Percentiles rank a stretch among this genome's conserved stretches.
Evolutionary conservation across 1,140 invertebrate genomes (phyloP).

Genomic region (Atopsyche davidsoni): DNA sequence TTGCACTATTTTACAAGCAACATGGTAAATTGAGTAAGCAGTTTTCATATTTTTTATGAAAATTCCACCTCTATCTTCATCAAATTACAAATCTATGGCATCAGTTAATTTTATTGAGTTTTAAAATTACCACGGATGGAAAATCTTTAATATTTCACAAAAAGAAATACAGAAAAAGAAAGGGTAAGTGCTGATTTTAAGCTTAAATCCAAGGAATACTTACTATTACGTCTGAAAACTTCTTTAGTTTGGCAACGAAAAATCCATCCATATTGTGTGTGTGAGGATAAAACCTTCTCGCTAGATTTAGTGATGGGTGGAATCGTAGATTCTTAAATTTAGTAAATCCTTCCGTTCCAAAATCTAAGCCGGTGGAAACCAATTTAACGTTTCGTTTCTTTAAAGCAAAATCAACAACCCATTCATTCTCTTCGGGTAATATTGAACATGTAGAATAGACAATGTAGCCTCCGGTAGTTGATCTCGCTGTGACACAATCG

Average conservation of each 20-base stretch:
- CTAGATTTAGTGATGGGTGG: conserved; percentile 86
- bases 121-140: too few relatives aligned
- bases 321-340: conserved; percentile 85
- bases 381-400: conserved; percentile 92
- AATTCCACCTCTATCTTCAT: too few relatives aligned
- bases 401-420: conserved; percentile 92
- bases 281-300: conserved; percentile 93
- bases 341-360: conserved; percentile 92
- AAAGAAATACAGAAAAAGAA: too few relatives aligned
- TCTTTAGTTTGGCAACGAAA: conserved; percentile 97
- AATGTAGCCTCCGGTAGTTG: conserved; percentile 85
- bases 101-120: too few relatives aligned
- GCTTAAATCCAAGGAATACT: conserved; percentile 38
- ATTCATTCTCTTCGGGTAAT: conserved; percentile 97
- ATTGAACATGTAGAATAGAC: conserved; percentile 99
- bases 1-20: conserved; percentile 5
- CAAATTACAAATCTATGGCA: too few relatives aligned
- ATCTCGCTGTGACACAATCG: conserved; percentile 90
- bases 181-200: too few relatives aligned
- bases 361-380: conserved; percentile 87
- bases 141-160: too few relatives aligned
- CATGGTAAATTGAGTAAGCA: neutral
- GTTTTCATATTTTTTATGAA: too few relatives aligned
- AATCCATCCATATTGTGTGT: conserved; percentile 99
- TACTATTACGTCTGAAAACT: conserved; percentile 81